Evolutionary conservation across 2,888 invertebrate genomes (phyloP), one percentile per base, ranked within the genome.

Genomic region (Xanthia togata): DNA sequence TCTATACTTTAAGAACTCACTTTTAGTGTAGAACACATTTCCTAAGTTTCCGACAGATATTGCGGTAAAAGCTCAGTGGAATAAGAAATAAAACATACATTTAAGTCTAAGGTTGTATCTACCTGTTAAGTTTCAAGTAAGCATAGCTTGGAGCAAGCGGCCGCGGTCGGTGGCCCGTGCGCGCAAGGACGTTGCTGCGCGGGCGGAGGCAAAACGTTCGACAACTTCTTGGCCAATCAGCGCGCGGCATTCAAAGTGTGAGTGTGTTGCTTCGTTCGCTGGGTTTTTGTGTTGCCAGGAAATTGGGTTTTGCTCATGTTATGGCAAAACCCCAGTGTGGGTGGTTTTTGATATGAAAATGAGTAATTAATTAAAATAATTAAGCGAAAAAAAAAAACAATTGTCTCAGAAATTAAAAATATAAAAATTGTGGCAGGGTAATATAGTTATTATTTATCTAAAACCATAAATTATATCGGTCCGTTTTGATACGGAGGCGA

Each of bases 151-250:
- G 84, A 88, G 89, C 89, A 89, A 88, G 90, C 90, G 74, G 73
- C 77, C 87, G 93, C 95, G 96, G 96, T 96, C 96, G 96, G 93
- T 96, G 93, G 89, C 93, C 90, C 90, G 90, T 89, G 94, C 91
- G 91, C 93, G 96, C 96, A 96, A 96, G 96, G 96, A 96, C 96
- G 96, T 96, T 94, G 94, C 93, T 94, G 96, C 95, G 96, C 96
- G 96, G 95, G 96, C 94, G 96, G 94, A 90, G 91, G 93, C 88
- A 90, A n/a, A 89, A 87, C 90, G 90, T 90, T 90, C 92, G 89
- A 92, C 92, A 88, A 90, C 92, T 90, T 93, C 91, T 93, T 90
- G 60, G 12, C 94, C 94, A 94, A 94, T 94, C 83, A 88, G 53
- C 69, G 23, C 2, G n/a, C 12, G 23, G 23, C n/a, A 67, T 77